phyloP scores from a whole-genome alignment of 2,797 vertebrate genomes.

The Trachurus trachurus region DNA sequence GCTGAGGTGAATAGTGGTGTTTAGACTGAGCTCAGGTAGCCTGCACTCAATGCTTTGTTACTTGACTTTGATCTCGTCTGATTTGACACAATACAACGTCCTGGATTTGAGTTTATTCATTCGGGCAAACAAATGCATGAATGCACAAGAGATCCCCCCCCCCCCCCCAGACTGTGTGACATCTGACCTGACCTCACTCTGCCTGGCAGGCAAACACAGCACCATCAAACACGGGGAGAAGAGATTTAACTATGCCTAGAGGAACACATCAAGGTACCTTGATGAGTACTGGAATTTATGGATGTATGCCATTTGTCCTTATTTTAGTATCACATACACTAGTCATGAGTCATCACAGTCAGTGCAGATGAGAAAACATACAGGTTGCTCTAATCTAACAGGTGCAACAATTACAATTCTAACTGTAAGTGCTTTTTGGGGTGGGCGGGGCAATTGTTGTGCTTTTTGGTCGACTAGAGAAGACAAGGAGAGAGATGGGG shows the following conservation, averaged over 20 bases:
- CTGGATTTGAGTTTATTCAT: slow-evolving; percentile 29
- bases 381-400: background rate
- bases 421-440: background rate
- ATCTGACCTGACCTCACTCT: slow-evolving; percentile 5
- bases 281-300: background rate
- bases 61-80: slow-evolving; percentile 44
- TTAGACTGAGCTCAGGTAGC: slow-evolving; percentile 3
- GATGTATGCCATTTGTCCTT: background rate
- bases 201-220: background rate
- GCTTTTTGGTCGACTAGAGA: background rate
- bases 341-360: background rate
- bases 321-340: background rate
- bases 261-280: background rate
- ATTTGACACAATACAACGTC: slow-evolving; percentile 18
- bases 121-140: slow-evolving; percentile 8
- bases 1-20: slow-evolving; percentile 10
- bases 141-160: slow-evolving; percentile 1
- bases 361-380: background rate
- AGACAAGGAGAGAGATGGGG: background rate
- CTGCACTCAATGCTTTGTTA: slow-evolving; percentile 11
- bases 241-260: background rate
- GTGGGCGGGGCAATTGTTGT: background rate
- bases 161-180: background rate
- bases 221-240: background rate
- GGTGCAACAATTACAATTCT: background rate